Conservation (phyloP, 2,888 invertebrate species). For the Acanthosoma haemorrhoidale region DNA sequence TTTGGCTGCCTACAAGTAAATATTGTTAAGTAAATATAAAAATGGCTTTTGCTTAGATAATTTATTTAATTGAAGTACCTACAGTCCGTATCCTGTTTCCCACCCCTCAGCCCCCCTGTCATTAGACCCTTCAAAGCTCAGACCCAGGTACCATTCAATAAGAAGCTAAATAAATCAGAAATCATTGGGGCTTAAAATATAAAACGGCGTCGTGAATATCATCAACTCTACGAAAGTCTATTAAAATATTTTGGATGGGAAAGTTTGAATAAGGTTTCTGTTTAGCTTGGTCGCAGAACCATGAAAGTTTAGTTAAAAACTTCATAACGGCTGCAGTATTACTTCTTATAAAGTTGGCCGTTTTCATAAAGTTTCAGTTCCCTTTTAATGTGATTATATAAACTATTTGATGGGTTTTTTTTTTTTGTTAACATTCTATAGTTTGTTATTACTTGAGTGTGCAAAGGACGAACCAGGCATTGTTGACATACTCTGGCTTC, state of each 20-base stretch:
- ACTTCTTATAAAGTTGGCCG: background rate
- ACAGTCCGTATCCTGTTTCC: too few relatives aligned
- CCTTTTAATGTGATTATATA: too few relatives aligned
- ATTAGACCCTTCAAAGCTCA: background rate
- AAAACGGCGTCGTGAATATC: background rate
- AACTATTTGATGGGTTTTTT: too few relatives aligned
- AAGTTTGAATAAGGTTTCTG: slow-evolving; percentile 7
- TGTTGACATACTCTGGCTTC: too few relatives aligned
- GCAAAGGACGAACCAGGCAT: too few relatives aligned
- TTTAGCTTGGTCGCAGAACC: background rate
- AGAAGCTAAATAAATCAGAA: slow-evolving; percentile 5
- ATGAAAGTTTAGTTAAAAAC: slow-evolving; percentile 8
- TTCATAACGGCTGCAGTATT: slow-evolving; percentile 1
- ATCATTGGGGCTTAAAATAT: background rate
- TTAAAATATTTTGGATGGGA: slow-evolving; percentile 1
- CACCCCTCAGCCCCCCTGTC: too few relatives aligned
- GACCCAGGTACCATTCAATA: background rate
- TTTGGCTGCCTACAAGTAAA: too few relatives aligned
- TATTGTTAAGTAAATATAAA: too few relatives aligned
- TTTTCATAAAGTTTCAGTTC: background rate
- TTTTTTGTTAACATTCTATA: too few relatives aligned
- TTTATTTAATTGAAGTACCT: too few relatives aligned
- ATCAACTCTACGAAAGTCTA: background rate
- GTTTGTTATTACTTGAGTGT: too few relatives aligned
- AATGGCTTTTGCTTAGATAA: too few relatives aligned